Evolutionary conservation across 2,797 vertebrate species (phyloP), one percentile per base, ranked within the genome.

Genomic region (Anguilla obscura): DNA sequence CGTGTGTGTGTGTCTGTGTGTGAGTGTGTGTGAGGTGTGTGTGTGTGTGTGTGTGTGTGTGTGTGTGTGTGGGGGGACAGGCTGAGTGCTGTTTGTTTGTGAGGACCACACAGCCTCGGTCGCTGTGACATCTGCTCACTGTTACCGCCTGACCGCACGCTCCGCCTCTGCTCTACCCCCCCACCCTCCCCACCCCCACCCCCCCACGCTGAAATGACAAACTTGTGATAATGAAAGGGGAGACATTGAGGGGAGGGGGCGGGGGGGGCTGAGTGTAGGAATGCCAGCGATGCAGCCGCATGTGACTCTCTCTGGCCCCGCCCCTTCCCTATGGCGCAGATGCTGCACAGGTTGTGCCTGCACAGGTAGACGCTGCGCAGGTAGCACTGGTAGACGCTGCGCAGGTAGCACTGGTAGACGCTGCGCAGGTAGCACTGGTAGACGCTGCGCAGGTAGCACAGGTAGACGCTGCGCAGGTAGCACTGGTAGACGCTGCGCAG

Each of bases 201-300:
- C 69, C 3, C 58, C 48, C 54, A 63, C 21, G 21, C 84, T 82
- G 71, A 86, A 60, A 80, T 56, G 16, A 69, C 30, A 66, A 8
- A 14, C 56, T 82, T 84, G 18, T 30, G 85, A 18, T 74, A 27
- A 69, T 85, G 45, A 16, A 36, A 45, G 86, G 80, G 88, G 33
- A 27, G 50, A 30, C 40, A 36, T n/a, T 58, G 66, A 88, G 82
- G 82, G 56, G 27, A 30, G 18, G 30, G 66, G 24, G 48, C 16
- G 27, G 40, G 48, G 0, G 7, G 30, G 9, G 12, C 52, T 21
- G 21, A 30, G 54, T 24, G 36, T 27, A 85, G 56, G 54, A 56
- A 85, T 50, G 82, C 76, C 9, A 80, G n/a, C 30, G 33, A 27
- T 12, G 9, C 76, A 4, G 83, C 84, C 30, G 24, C 21, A 88